Base-by-base conservation (phyloP, 2,797 vertebrate genomes). In the Heliangelus exortis region DNA sequence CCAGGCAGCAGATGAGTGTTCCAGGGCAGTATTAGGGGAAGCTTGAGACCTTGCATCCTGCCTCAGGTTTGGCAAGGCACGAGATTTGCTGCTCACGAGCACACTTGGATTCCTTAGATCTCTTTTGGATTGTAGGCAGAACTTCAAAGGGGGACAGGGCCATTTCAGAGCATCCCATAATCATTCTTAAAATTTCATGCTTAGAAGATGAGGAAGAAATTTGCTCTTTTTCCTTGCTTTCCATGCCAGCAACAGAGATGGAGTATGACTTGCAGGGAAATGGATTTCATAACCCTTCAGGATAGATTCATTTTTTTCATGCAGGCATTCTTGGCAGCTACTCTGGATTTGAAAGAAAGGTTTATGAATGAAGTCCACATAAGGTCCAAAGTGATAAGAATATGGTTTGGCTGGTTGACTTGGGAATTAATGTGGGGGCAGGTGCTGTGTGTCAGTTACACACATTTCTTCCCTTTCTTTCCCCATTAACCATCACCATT, bases 401-500 rank as follows among this genome's bases (percentile, higher is more conserved):
- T 21, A 4, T 1, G 2, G 28, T 66, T 94, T 89, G 75, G 7
- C 58, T 75, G 54, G 15, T 68, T 88, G 69, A 34, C 58, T 67
- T 86, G 62, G 74, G 51, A 78, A 41, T 41, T 81, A 65, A 57
- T 23, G 29, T 2, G 1, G 13, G 23, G 41, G 6, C 26, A n/a
- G 59, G 36, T 2, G 0, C n/a, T 55, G 41, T 12, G 2, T 41
- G 21, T 58, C 50, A 71, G 19, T 83, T 87, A 51, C 10, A 25
- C 50, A 66, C 10, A 31, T 78, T 61, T 72, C 19, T 79, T 75
- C 63, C 47, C 57, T 75, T 51, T 17, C 21, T n/a, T 43, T 29
- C 10, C 6, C 34, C 31, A 47, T 92, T 82, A 90, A 50, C 67
- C 55, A 50, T 90, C 77, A 81, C 80, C 88, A 79, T 94, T 90